Evolutionary conservation across 2,113 vertebrate species (phyloP).

Genomic region (Oryzias curvinotus): DNA sequence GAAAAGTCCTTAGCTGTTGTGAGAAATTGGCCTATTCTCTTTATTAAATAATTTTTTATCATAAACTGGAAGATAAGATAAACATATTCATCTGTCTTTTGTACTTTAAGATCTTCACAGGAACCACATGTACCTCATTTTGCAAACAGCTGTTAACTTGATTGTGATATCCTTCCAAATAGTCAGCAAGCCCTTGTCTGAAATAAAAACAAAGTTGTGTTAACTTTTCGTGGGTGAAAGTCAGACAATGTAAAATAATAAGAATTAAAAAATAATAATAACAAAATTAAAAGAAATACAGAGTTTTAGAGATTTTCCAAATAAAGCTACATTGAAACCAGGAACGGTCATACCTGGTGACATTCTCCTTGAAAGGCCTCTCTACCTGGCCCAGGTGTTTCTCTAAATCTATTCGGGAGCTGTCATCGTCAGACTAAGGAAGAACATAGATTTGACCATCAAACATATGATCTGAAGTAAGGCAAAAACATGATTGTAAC

Average conservation of each 20-base stretch:
- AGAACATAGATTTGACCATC: not conserved
- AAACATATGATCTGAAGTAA: too few relatives aligned
- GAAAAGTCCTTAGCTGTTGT: too few relatives aligned
- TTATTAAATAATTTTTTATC: too few relatives aligned
- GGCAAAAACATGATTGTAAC: too few relatives aligned
- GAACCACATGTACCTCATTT: slow-evolving; percentile 79
- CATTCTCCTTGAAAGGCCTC: slow-evolving; percentile 89
- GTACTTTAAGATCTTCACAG: not conserved
- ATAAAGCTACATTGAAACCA: not conserved
- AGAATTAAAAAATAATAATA: not conserved
- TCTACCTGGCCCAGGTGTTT: slow-evolving; percentile 86
- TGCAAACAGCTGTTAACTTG: slow-evolving; percentile 85
- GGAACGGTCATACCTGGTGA: slow-evolving; percentile 82
- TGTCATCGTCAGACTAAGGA: slow-evolving; percentile 81
- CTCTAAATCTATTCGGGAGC: slow-evolving; percentile 80
- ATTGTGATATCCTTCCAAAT: slow-evolving; percentile 86
- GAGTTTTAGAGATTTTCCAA: not conserved
- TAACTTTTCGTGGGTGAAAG: too few relatives aligned
- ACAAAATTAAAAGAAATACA: not conserved
- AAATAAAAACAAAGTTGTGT: slow-evolving; percentile 31
- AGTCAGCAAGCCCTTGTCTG: slow-evolving; percentile 87
- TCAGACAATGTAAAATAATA: too few relatives aligned
- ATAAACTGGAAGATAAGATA: too few relatives aligned
- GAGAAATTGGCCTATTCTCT: too few relatives aligned
- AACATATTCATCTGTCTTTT: not conserved